Conservation (phyloP, 2,797 vertebrate genomes). For the Xenopus petersii region DNA sequence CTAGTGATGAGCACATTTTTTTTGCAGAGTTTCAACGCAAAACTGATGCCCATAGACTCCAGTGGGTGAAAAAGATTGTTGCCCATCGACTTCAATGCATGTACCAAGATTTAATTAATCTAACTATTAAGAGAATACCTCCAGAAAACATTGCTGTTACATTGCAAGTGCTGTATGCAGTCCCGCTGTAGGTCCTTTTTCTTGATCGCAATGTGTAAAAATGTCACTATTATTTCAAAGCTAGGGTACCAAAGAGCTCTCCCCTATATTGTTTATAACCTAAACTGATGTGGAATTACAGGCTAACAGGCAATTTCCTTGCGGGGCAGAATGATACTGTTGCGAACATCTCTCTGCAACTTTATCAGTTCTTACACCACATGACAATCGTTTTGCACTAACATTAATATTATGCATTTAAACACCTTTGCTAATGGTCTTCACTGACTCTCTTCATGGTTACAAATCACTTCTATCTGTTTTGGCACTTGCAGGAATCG, state of each 20-base stretch:
- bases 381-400: slow-evolving; percentile 44
- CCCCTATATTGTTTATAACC: neutral
- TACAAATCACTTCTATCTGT: slow-evolving; percentile 57
- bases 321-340: neutral
- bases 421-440: slow-evolving; percentile 56
- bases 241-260: too few species aligned
- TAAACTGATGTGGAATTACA: neutral
- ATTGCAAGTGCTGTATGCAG: too few species aligned
- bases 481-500: slow-evolving; percentile 58
- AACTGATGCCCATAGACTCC: too few species aligned
- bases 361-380: slow-evolving; percentile 9
- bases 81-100: too few species aligned
- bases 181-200: neutral
- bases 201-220: slow-evolving; percentile 1
- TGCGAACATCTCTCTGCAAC: neutral
- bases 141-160: too few species aligned
- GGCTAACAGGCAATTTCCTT: slow-evolving; percentile 10
- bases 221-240: too few species aligned
- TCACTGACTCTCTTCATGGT: slow-evolving; percentile 50
- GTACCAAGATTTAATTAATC: too few species aligned
- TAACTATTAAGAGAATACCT: too few species aligned
- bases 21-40: too few species aligned
- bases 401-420: slow-evolving; percentile 28
- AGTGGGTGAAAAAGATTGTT: too few species aligned
- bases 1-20: too few species aligned